Base-by-base conservation (phyloP, 2,797 vertebrate species). In the Chiloscyllium punctatum region DNA sequence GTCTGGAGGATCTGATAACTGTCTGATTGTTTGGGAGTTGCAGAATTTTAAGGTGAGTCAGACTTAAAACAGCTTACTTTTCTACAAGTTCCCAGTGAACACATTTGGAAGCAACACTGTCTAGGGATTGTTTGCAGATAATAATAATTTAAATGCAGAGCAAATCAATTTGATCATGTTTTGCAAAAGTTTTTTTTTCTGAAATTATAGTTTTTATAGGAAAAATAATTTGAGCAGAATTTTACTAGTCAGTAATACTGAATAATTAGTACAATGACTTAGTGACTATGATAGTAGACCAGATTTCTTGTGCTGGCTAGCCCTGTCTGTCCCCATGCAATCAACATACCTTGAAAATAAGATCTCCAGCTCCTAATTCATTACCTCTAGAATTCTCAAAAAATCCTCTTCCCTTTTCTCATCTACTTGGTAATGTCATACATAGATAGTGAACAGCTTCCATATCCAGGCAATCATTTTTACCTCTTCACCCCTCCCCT, bases 1-100 rank as follows among this genome's bases (percentile, higher is more conserved):
- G 96, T 99, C 99, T 96, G 99, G 99, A 97, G 98, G 98, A 82
- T 98, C 99, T 88, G 99, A 99, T 97, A 98, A 98, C 96, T 97
- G 96, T 4, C 96, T 99, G 95, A 98, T 99, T 96, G 96, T 99
- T 95, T 99, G 99, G 99, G 97, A 98, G 96, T 96, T 96, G n/a
- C 97, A 97, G 95, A 97, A 98, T 97, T 98, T 97, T 74, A 98
- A 98, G 97, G 99, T 99, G 96, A 95, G 97, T 96, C 16, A 94
- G 37, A 86, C 37, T 87, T 33, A 68, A 53, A 62, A 30, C 33
- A 95, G 42, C 68, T 2, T 74, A 16, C 5, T 53, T 25, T 74
- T 77, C 30, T 74, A 2, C 42, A 86, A 25, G 21, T 23, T 62
- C 27, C 53, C 71, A 18, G 15, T 82, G 79, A 48, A 30, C 11